Conservation (phyloP, 1,140 invertebrate genomes). For the Drosophila serrata region DNA sequence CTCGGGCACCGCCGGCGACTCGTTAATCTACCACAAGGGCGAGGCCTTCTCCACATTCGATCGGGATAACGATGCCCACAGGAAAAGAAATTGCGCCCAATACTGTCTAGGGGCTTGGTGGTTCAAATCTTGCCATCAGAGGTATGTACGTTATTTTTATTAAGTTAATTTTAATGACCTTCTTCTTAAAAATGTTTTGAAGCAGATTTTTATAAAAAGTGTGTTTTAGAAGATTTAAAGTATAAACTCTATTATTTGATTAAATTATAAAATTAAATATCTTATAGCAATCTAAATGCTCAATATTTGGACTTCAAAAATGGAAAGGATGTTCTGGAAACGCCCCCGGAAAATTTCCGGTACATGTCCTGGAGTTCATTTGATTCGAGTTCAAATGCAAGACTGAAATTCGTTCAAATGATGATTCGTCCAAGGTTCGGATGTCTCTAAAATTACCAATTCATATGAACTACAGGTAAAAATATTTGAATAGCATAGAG, state of each 20-base stretch:
- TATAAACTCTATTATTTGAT: too few species aligned
- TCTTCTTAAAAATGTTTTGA: background rate
- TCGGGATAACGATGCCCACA: slow-evolving; percentile 22
- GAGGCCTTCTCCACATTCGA: slow-evolving; percentile 39
- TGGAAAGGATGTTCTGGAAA: fast-evolving
- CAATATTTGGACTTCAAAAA: slow-evolving; percentile 5
- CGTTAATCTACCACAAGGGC: slow-evolving; percentile 16
- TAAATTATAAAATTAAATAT: background rate
- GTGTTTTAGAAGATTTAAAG: too few species aligned
- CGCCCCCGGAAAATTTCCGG: background rate
- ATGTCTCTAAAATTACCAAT: background rate
- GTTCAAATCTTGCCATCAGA: background rate
- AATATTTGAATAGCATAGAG: background rate
- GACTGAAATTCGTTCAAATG: slow-evolving; percentile 18
- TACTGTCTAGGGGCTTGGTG: slow-evolving; percentile 37
- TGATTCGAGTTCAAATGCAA: background rate
- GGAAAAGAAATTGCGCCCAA: slow-evolving; percentile 16
- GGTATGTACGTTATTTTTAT: slow-evolving; percentile 7
- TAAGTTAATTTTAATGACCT: background rate
- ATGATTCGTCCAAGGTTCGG: slow-evolving; percentile 32
- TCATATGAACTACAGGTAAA: background rate
- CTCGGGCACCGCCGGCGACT: slow-evolving; percentile 40
- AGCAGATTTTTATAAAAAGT: too few species aligned
- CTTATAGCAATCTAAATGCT: slow-evolving; percentile 26
- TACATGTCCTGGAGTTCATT: background rate